These are phyloP conservation scores for Ara ararauna DNA, from an alignment of 2,797 vertebrate genomes.

Conservation along the genomic window DNA sequence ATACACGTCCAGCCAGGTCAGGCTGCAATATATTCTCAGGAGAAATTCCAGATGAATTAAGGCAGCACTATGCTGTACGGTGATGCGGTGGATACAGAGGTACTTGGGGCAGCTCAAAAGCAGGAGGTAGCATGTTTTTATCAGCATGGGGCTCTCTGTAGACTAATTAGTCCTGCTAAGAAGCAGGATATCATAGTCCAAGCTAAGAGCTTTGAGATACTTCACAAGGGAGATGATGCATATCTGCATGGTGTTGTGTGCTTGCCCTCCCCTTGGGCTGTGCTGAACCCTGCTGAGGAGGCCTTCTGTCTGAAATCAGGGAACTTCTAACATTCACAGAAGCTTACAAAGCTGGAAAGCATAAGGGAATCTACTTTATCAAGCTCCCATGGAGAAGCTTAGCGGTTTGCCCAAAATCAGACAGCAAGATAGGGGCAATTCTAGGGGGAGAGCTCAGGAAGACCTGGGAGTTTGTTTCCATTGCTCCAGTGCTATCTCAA, in stretches of 20 bases:
- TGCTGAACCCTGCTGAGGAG: neutral
- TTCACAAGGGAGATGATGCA: neutral
- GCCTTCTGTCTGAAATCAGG: neutral
- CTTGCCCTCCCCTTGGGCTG: neutral
- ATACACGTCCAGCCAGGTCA: neutral
- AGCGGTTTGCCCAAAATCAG: neutral
- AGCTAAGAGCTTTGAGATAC: neutral
- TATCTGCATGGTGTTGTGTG: neutral
- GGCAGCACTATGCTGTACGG: neutral
- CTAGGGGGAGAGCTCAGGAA: neutral
- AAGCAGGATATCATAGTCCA: neutral
- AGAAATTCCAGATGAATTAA: constrained; percentile 19
- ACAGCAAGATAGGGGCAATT: neutral
- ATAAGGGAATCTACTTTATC: neutral
- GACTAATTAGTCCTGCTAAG: constrained; percentile 40
- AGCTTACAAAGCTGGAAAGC: neutral
- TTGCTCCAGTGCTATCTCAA: neutral
- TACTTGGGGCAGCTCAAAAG: neutral
- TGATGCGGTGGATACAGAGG: neutral
- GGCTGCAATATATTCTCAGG: neutral
- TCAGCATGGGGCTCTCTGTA: neutral
- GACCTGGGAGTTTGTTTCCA: neutral
- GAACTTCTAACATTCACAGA: neutral
- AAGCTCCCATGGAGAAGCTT: neutral
- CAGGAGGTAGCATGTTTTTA: neutral